Evolutionary conservation across 2,888 invertebrate species (phyloP), one percentile per base, ranked within the genome.

Genomic region (Spatulosminthurus flaviceps): DNA sequence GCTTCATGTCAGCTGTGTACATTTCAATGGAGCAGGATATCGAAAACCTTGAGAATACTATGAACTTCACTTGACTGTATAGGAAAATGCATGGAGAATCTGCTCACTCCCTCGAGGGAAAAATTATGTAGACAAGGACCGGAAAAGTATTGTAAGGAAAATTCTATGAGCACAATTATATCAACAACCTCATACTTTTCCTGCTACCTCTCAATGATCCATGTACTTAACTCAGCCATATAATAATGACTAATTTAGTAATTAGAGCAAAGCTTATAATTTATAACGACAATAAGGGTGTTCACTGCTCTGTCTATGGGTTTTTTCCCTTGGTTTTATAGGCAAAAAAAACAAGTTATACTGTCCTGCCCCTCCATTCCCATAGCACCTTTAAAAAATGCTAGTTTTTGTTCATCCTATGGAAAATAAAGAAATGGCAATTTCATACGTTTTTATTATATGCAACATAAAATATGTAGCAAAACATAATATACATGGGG

Each of bases 261-360:
- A 64, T 64, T 64, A 64, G 64, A 64, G 64, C 64, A 64, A 64
- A 26, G 24, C 64, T 64, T 64, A 64, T 64, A 64, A 64, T 64
- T 64, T 64, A 64, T 64, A 24, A 26, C 24, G 64, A 64, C 64
- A 64, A 64, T 64, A 64, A 26, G 51, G 51, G 5, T 51, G 51
- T 51, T 51, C 51, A 51, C 9, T 11, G 9, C 51, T n/a, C n/a
- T n/a, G n/a, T n/a, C n/a, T n/a, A n/a, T n/a, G 51, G 51, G 51
- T 4, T 51, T 51, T 51, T 51, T 51, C 51, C 5, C 51, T 13
- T 51, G 5, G 5, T 51, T 51, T 19, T n/a, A 16, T 2, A 19
- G 16, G 9, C 1, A 19, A 13, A 51, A n/a, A 51, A n/a, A 51
- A 51, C 51, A n/a, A 51, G 51, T 16, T 2, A 19, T n/a, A 9